Percentiles rank a stretch among this genome's conserved stretches.
phyloP scores from a whole-genome alignment of 2,888 invertebrate genomes.

The Catotricha subobsoleta region DNA sequence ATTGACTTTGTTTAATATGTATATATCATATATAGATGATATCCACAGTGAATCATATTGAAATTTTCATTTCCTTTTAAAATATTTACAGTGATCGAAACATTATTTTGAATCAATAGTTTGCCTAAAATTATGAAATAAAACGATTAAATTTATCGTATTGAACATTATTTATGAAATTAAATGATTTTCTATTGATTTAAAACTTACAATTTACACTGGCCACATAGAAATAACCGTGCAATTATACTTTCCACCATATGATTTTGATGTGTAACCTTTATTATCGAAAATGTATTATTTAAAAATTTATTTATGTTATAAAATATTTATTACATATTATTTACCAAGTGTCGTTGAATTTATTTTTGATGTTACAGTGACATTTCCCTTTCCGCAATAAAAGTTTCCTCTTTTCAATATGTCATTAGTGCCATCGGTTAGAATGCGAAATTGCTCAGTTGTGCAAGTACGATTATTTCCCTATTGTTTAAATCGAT shows the following conservation, averaged over 20 bases:
- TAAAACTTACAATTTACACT: no score
- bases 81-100: no score
- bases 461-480: neutral
- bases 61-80: no score
- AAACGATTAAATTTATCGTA: no score
- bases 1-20: no score
- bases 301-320: neutral
- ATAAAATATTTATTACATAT: neutral
- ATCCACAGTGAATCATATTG: no score
- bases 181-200: no score
- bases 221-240: neutral
- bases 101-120: no score
- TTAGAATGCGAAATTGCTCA: constrained; percentile 2
- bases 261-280: constrained; percentile 1
- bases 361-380: neutral
- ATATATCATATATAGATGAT: no score
- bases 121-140: no score
- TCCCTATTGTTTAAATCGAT: no score
- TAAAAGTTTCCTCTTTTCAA: neutral
- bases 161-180: no score
- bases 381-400: neutral
- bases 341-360: neutral
- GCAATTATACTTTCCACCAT: constrained; percentile 3
- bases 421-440: constrained; percentile 1
- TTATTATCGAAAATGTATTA: neutral